A percentile compares a stretch with the other conserved stretches of the same genome.
Evolutionary conservation across 1,140 invertebrate species (phyloP).

Genomic region (Ceratosolen fusciceps): DNA sequence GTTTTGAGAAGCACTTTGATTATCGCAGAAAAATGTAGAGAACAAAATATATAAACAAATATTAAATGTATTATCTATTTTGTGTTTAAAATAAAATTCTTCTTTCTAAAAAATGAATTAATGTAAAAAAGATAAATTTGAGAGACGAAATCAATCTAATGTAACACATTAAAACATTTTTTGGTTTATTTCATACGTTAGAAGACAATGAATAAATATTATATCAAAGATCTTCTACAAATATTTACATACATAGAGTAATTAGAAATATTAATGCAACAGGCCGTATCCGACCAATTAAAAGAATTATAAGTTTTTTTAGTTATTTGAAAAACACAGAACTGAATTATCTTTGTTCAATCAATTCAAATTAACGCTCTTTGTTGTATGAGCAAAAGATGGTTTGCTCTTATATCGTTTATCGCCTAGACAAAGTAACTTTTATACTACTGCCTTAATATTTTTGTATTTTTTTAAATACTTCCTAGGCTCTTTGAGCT

Average conservation of each 20-base stretch:
- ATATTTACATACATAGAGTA: constrained; percentile 33
- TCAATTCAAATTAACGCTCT: constrained; percentile 23
- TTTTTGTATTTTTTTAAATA: constrained; percentile 39
- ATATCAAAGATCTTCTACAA: constrained; percentile 43
- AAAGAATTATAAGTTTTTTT: constrained; percentile 14
- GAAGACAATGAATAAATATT: constrained; percentile 40
- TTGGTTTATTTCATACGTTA: constrained; percentile 33
- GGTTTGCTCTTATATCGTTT: background rate
- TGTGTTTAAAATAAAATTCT: too few species aligned
- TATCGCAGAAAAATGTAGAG: constrained; percentile 19
- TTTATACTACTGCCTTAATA: background rate
- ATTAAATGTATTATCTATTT: background rate
- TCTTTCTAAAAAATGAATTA: background rate
- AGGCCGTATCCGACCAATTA: constrained; percentile 16
- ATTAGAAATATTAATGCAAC: constrained; percentile 25
- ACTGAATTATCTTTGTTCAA: background rate
- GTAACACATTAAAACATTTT: constrained; percentile 1
- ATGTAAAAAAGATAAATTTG: constrained; percentile 12
- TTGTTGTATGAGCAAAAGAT: background rate
- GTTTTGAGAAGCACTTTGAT: constrained; percentile 17
- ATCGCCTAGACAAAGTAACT: background rate
- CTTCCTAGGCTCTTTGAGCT: constrained; percentile 40
- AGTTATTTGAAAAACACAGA: constrained; percentile 4
- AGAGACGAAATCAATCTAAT: constrained; percentile 26
- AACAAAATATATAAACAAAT: background rate